A percentile compares a stretch with the other conserved stretches of the same genome.
phyloP scores from a whole-genome alignment of 2,113 vertebrate genomes.

The Gorsachius goisagi region DNA sequence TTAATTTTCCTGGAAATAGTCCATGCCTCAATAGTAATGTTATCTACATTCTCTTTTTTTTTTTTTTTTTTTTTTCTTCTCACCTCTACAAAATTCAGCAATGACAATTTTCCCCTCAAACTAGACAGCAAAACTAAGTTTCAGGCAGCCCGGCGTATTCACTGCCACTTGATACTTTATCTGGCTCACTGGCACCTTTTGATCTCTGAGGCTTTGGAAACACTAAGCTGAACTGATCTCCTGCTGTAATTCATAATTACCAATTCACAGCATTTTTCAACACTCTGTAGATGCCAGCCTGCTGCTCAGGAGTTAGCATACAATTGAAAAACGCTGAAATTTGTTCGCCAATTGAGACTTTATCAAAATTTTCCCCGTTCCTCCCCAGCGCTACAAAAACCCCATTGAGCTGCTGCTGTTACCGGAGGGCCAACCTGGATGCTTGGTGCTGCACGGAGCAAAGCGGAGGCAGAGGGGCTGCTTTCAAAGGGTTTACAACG shows the following conservation, averaged over 20 bases:
- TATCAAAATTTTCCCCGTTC: neutral
- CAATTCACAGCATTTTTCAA: constrained; percentile 48
- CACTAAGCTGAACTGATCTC: constrained; percentile 65
- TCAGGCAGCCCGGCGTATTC: constrained; percentile 62
- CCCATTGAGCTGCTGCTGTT: neutral
- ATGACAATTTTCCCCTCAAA: constrained; percentile 24
- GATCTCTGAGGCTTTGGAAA: constrained; percentile 60
- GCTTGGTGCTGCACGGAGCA: neutral
- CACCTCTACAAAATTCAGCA: neutral
- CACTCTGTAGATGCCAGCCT: neutral
- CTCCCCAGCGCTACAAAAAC: neutral
- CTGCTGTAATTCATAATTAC: constrained; percentile 60
- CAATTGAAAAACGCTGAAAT: constrained; percentile 1
- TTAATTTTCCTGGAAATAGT: constrained; percentile 37
- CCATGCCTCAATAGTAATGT: constrained; percentile 2
- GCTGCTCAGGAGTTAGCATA: constrained; percentile 16
- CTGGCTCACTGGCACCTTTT: constrained; percentile 67
- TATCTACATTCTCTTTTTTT: neutral
- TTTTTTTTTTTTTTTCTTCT: neutral
- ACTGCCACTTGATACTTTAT: constrained; percentile 34
- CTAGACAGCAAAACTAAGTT: constrained; percentile 53
- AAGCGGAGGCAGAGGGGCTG: neutral
- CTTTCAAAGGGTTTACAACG: neutral
- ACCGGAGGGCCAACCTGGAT: neutral
- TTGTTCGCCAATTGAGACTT: constrained; percentile 3